These are phyloP conservation scores for Drosophila pseudotalamancana DNA, from an alignment of 2,888 invertebrate species.

Conservation along the genomic window DNA sequence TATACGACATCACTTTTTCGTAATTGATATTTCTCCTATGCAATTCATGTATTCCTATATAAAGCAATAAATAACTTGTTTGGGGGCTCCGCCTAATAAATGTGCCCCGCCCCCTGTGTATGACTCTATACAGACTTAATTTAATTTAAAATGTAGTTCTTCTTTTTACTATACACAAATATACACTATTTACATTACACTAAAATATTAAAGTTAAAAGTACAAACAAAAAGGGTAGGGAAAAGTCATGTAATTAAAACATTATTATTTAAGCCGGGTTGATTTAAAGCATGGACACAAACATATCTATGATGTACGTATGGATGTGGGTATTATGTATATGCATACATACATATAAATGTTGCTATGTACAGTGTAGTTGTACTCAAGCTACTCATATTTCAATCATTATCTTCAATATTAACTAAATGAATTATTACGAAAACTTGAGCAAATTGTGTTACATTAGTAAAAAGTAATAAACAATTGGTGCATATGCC, in stretches of 20 bases:
- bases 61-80: constrained; percentile 81
- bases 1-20: constrained; percentile 82
- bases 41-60: constrained; percentile 78
- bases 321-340: background rate
- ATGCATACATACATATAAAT: background rate
- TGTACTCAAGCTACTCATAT: constrained; percentile 38
- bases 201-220: constrained; percentile 54
- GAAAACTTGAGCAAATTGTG: constrained; percentile 74
- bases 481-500: constrained; percentile 29
- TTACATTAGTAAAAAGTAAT: constrained; percentile 50
- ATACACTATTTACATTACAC: constrained; percentile 78
- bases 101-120: constrained; percentile 53
- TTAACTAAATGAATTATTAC: constrained; percentile 52
- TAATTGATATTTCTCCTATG: constrained; percentile 80
- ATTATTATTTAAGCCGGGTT: constrained; percentile 47
- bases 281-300: constrained; percentile 20
- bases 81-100: constrained; percentile 41
- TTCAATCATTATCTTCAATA: constrained; percentile 16
- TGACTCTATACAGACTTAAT: constrained; percentile 75
- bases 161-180: constrained; percentile 76
- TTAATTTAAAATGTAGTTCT: constrained; percentile 74
- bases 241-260: constrained; percentile 30
- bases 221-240: constrained; percentile 48
- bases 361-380: background rate
- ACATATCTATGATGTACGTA: constrained; percentile 1